These are phyloP conservation scores for Cherax quadricarinatus DNA, from an alignment of 1,140 invertebrate species.

Conservation along the genomic window DNA sequence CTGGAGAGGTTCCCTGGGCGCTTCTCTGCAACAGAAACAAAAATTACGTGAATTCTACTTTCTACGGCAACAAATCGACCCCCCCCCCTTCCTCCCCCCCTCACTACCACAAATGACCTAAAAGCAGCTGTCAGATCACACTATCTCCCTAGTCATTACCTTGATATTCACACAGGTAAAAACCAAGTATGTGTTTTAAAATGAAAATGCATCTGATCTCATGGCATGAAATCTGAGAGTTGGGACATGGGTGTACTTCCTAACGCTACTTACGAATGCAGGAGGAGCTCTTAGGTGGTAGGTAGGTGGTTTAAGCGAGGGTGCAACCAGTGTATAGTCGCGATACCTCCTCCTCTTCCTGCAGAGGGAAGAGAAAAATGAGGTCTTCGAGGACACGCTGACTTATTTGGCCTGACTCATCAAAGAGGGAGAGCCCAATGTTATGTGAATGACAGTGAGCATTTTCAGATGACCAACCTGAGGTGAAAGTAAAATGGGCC, in stretches of 20 bases:
- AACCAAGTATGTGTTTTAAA: not conserved
- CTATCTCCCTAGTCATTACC: not conserved
- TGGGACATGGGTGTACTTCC: slow-evolving; percentile 27
- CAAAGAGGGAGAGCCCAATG: slow-evolving; percentile 5
- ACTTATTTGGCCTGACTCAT: slow-evolving; percentile 3
- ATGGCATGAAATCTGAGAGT: slow-evolving; percentile 22
- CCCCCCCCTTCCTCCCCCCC: not conserved
- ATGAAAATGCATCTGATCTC: slow-evolving; percentile 9
- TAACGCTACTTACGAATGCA: slow-evolving; percentile 32
- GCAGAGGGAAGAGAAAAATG: slow-evolving; percentile 49
- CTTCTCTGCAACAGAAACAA: slow-evolving; percentile 28
- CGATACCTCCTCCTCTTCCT: slow-evolving; percentile 47
- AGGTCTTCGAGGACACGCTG: slow-evolving; percentile 24
- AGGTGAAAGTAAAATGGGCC: slow-evolving; percentile 7
- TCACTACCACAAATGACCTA: not conserved
- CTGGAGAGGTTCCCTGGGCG: slow-evolving; percentile 32
- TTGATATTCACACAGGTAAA: slow-evolving; percentile 15
- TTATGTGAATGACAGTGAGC: not conserved
- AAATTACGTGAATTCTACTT: not conserved
- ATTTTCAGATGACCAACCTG: not conserved
- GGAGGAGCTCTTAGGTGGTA: slow-evolving; percentile 42
- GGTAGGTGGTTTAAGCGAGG: slow-evolving; percentile 55
- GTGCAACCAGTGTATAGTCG: slow-evolving; percentile 57
- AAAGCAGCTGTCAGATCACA: slow-evolving; percentile 39
- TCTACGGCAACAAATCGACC: no score